Conservation (phyloP, 2,797 vertebrate genomes). For the Spinibarbus caldwelli region DNA sequence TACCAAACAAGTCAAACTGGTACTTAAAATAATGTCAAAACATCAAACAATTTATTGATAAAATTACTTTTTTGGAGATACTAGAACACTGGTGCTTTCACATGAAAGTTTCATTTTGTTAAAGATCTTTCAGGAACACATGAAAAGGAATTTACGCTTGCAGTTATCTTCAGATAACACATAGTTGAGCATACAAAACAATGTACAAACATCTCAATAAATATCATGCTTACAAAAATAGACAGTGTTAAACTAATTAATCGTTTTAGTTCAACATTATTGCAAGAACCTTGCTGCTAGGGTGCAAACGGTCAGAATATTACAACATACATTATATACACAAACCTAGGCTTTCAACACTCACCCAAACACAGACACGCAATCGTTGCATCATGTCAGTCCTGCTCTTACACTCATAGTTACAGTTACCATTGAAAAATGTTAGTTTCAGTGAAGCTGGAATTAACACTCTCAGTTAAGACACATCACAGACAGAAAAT, state of each 20-base stretch:
- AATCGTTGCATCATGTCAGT: conserved; percentile 42
- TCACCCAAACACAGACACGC: conserved; percentile 32
- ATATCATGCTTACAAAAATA: conserved; percentile 88
- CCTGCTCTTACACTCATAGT: conserved; percentile 43
- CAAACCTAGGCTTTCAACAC: conserved; percentile 24
- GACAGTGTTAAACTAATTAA: conserved; percentile 76
- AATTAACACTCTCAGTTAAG: conserved; percentile 45
- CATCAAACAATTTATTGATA: conserved; percentile 66
- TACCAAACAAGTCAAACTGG: conserved; percentile 4
- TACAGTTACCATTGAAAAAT: conserved; percentile 56
- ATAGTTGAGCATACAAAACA: conserved; percentile 76
- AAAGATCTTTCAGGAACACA: conserved; percentile 74
- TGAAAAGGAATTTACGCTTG: conserved; percentile 61
- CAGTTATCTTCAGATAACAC: conserved; percentile 66
- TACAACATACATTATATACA: conserved; percentile 47
- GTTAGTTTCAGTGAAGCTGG: conserved; percentile 38
- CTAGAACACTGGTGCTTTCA: conserved; percentile 59
- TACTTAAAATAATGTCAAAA: conserved; percentile 53
- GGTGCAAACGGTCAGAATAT: conserved; percentile 48
- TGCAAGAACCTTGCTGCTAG: conserved; percentile 66
- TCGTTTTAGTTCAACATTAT: conserved; percentile 76
- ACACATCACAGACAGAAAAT: conserved; percentile 52
- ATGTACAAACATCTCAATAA: conserved; percentile 77
- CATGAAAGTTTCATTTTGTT: conserved; percentile 58
- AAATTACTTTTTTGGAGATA: conserved; percentile 63